Conservation (phyloP, 2,888 invertebrate species). For the Caenorhabditis panamensis region DNA sequence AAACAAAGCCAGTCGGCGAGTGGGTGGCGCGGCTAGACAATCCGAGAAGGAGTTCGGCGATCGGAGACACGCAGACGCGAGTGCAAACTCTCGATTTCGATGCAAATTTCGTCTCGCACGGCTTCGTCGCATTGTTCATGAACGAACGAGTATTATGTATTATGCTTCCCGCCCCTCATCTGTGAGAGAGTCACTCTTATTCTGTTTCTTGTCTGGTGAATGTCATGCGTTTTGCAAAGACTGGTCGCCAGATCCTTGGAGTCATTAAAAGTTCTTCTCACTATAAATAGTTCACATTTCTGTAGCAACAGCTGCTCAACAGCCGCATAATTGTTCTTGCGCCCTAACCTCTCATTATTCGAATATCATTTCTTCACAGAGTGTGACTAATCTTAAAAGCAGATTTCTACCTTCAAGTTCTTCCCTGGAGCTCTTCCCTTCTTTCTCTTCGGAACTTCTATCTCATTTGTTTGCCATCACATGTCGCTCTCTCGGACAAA, state of each 20-base stretch:
- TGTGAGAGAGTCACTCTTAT: neutral
- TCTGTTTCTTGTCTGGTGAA: neutral
- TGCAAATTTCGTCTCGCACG: constrained; percentile 43
- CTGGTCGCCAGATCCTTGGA: too few relatives aligned
- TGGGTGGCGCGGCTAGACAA: neutral
- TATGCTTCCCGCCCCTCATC: neutral
- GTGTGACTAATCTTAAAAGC: too few relatives aligned
- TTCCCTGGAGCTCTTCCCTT: neutral
- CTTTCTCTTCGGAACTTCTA: neutral
- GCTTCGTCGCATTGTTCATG: constrained; percentile 45
- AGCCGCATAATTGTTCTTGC: too few relatives aligned
- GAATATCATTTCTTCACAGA: too few relatives aligned
- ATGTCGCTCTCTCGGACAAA: constrained; percentile 4
- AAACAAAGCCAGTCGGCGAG: constrained; percentile 49
- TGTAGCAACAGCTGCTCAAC: too few relatives aligned
- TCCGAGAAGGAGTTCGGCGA: constrained; percentile 12
- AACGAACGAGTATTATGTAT: constrained; percentile 36
- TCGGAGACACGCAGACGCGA: constrained; percentile 27
- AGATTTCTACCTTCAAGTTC: too few relatives aligned
- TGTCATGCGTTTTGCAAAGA: too few relatives aligned
- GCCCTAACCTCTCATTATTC: too few relatives aligned
- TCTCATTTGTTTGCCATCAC: neutral
- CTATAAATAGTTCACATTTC: too few relatives aligned
- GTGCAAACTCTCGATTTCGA: constrained; percentile 59
- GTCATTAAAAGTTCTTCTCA: too few relatives aligned